Evolutionary conservation across 1,140 invertebrate genomes (phyloP).

Genomic region (Ceratoteleas bidentatus): DNA sequence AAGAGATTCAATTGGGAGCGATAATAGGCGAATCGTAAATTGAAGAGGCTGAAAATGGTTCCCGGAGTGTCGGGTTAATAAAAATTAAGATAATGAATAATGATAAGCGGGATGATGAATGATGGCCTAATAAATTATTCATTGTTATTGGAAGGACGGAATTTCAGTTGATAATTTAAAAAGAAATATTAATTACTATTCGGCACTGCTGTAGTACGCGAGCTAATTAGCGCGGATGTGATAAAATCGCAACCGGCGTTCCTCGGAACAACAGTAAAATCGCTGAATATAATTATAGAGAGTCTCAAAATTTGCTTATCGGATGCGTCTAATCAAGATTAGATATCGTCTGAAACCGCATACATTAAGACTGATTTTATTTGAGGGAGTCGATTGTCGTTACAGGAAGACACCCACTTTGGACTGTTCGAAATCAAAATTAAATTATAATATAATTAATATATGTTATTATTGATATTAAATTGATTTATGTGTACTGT

Average conservation of each 20-base stretch:
- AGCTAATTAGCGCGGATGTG: slow-evolving; percentile 55
- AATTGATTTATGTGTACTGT: too few species aligned
- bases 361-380: slow-evolving; percentile 41
- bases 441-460: not conserved
- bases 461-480: too few species aligned
- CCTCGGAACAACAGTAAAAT: slow-evolving; percentile 53
- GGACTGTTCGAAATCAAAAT: not conserved
- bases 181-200: slow-evolving; percentile 66
- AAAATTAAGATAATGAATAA: slow-evolving; percentile 53
- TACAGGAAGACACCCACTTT: too few species aligned
- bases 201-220: slow-evolving; percentile 65
- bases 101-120: slow-evolving; percentile 41
- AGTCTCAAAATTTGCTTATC: slow-evolving; percentile 42
- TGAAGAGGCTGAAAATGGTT: slow-evolving; percentile 4
- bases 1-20: too few species aligned
- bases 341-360: slow-evolving; percentile 18
- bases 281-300: slow-evolving; percentile 55
- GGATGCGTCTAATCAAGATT: slow-evolving; percentile 39
- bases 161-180: slow-evolving; percentile 57
- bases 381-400: not conserved
- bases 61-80: slow-evolving; percentile 28
- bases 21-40: not conserved
- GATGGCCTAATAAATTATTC: slow-evolving; percentile 51
- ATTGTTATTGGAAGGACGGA: slow-evolving; percentile 45
- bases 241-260: slow-evolving; percentile 51